These are phyloP conservation scores for Lates japonicus DNA, from an alignment of 2,797 vertebrate species.

Conservation along the genomic window DNA sequence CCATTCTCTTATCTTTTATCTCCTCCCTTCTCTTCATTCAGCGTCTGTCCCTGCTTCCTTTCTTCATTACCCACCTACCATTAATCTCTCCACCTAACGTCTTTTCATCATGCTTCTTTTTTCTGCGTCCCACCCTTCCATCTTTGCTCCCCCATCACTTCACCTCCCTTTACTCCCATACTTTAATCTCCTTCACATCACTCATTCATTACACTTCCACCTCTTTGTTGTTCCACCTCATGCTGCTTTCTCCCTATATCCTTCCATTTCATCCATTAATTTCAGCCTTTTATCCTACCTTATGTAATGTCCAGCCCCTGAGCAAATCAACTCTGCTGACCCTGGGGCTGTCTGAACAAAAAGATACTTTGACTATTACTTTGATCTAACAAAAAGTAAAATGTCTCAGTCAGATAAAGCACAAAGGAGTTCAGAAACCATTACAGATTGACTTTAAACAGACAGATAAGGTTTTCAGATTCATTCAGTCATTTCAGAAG, in stretches of 20 bases:
- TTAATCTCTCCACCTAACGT: constrained; percentile 35
- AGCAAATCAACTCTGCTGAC: not conserved
- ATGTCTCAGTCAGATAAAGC: not conserved
- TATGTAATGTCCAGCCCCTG: not conserved
- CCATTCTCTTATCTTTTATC: not conserved
- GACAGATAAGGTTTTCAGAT: not conserved
- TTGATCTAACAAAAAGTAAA: constrained; percentile 17
- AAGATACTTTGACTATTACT: not conserved
- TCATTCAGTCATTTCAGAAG: too few species aligned
- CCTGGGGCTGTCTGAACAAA: not conserved
- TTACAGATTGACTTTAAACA: not conserved
- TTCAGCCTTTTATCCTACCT: not conserved
- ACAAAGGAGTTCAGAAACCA: not conserved
- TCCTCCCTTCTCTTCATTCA: not conserved
- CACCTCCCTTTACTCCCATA: constrained; percentile 1
- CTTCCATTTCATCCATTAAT: not conserved
- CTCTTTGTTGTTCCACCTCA: constrained; percentile 19
- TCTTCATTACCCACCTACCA: constrained; percentile 41
- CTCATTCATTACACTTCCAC: constrained; percentile 24
- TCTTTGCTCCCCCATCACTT: not conserved
- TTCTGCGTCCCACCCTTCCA: not conserved
- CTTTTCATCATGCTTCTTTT: constrained; percentile 9
- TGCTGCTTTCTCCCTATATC: not conserved
- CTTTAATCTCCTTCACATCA: constrained; percentile 23
- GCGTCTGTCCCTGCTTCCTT: not conserved